Base-by-base conservation (phyloP, 2,797 vertebrate species). In the Dendrocincla tyrannina region DNA sequence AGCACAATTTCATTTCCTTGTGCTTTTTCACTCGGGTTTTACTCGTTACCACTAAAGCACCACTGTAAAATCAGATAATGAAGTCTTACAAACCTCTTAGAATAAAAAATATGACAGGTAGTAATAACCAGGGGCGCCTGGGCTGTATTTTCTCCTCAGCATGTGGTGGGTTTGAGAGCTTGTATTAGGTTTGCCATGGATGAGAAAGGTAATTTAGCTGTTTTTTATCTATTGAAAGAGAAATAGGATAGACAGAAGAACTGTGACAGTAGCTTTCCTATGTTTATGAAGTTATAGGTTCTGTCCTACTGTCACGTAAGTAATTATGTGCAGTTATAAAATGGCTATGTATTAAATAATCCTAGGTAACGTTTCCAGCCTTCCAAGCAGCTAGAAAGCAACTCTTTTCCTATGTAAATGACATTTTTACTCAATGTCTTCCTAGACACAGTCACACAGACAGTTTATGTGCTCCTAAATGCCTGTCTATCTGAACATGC, bases 61-160 rank as follows among this genome's bases (percentile, higher is more conserved):
- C 32, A 12, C 63, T 86, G 89, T 84, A 94, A 96, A 97, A 82
- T 66, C 90, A 56, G 91, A 80, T 91, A 95, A 95, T 95, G 93
- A 95, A 96, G 87, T 86, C 92, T 84, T 93, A 42, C 82, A 93
- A 68, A 32, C 69, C 41, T 89, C 63, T 82, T 89, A 79, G 76
- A 94, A 89, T 93, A 89, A 86, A 90, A 87, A 55, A 64, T 22
- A 86, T 78, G 92, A 89, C 93, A 94, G 92, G 58, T 78, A 76
- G 84, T 95, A 93, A 90, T 93, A 93, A 89, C 84, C 52, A 70
- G 75, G 81, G 88, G 53, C 68, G 91, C 76, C 82, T 91, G 89
- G 69, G 87, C 77, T 95, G 55, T 92, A 79, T 97, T 95, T 97
- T 96, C 82, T 92, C 59, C 95, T 83, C 90, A 94, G 91, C 94